Percentiles rank a stretch among this genome's conserved stretches.
Evolutionary conservation across 2,113 vertebrate species (phyloP).

Genomic region (Sebastes schlegelii): DNA sequence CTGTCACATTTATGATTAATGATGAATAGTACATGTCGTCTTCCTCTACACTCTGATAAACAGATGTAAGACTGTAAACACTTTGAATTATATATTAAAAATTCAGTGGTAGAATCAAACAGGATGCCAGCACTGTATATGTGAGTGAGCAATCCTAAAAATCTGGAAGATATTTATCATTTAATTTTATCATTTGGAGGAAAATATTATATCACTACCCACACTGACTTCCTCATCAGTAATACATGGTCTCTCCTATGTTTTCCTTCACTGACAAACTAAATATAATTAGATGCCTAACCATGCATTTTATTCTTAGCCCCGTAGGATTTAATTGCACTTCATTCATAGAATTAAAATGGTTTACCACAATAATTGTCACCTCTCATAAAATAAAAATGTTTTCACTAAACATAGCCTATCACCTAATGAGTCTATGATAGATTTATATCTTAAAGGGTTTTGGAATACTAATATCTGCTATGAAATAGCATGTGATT

Average conservation of each 20-base stretch:
- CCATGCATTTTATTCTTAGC: slow-evolving; percentile 58
- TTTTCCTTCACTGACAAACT: slow-evolving; percentile 40
- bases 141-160: neutral
- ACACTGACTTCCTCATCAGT: slow-evolving; percentile 30
- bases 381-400: slow-evolving; percentile 22
- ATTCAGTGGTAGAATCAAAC: neutral
- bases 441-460: slow-evolving; percentile 31
- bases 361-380: slow-evolving; percentile 26
- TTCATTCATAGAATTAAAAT: slow-evolving; percentile 52
- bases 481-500: slow-evolving; percentile 24
- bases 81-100: slow-evolving; percentile 26
- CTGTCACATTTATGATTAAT: slow-evolving; percentile 17
- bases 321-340: slow-evolving; percentile 49
- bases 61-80: slow-evolving; percentile 25
- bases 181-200: slow-evolving; percentile 12
- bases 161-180: neutral
- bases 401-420: slow-evolving; percentile 15
- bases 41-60: slow-evolving; percentile 20
- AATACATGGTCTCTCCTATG: neutral
- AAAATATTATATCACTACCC: slow-evolving; percentile 8
- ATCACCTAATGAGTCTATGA: slow-evolving; percentile 13
- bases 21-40: slow-evolving; percentile 23
- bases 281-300: slow-evolving; percentile 52
- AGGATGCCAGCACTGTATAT: neutral
- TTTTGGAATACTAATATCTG: slow-evolving; percentile 16